Conservation (phyloP, 2,888 invertebrate genomes). For the Molorchus minor region DNA sequence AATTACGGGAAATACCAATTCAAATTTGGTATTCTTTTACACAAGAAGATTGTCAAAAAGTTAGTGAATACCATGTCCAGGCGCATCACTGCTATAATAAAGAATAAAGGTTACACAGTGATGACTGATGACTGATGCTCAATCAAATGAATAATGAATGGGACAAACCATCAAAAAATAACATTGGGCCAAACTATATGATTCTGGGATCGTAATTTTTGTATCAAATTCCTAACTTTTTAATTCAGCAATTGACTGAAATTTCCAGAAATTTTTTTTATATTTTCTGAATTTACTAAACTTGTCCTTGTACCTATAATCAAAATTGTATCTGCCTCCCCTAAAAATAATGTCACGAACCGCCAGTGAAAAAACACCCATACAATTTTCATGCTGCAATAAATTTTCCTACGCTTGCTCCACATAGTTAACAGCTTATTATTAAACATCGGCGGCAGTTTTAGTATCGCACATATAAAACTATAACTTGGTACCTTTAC, state of each 20-base stretch:
- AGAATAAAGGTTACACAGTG: no score
- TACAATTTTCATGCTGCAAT: background rate
- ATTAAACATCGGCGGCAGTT: constrained; percentile 4
- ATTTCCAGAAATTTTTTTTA: background rate
- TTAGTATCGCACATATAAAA: background rate
- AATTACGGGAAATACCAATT: no score
- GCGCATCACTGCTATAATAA: no score
- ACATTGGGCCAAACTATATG: no score
- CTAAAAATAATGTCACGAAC: background rate
- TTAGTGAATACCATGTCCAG: no score
- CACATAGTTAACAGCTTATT: background rate
- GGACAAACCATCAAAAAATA: no score
- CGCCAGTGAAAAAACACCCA: background rate
- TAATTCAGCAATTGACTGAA: background rate
- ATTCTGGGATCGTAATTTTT: background rate
- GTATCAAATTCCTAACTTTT: background rate
- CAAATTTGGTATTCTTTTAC: no score
- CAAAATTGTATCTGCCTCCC: background rate
- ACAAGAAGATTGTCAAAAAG: no score
- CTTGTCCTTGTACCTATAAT: background rate
- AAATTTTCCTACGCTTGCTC: background rate
- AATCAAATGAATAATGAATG: no score
- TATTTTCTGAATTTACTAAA: background rate
- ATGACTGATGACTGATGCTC: no score
- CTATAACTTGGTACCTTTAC: background rate